Evolutionary conservation across 2,888 invertebrate species (phyloP).

Genomic region (Flabesymbios commensalis): DNA sequence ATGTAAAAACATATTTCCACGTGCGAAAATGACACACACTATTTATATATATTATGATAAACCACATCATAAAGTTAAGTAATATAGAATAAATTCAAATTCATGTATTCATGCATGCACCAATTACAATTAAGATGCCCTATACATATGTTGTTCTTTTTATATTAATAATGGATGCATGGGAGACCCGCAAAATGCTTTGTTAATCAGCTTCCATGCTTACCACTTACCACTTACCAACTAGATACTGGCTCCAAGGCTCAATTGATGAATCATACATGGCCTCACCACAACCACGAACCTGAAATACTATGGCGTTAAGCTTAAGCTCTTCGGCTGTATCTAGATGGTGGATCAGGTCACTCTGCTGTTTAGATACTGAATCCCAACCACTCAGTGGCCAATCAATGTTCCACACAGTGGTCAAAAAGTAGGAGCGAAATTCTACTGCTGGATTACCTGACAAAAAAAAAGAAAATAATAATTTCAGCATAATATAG

Average conservation of each 20-base stretch:
- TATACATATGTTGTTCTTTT: no score
- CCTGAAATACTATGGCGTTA: conserved; percentile 39
- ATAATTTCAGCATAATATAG: background rate
- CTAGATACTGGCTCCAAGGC: conserved; percentile 52
- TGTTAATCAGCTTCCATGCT: no score
- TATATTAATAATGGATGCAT: no score
- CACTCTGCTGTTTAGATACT: conserved; percentile 34
- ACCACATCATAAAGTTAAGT: no score
- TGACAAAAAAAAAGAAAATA: background rate
- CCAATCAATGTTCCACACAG: conserved; percentile 56
- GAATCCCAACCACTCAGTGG: conserved; percentile 40
- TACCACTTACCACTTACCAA: no score
- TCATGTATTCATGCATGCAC: no score
- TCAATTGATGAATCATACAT: conserved; percentile 47
- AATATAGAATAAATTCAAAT: no score
- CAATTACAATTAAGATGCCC: no score
- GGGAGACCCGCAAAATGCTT: no score
- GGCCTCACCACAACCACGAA: conserved; percentile 48
- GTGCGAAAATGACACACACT: no score
- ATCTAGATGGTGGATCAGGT: conserved; percentile 32
- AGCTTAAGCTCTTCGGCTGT: conserved; percentile 41
- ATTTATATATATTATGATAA: no score
- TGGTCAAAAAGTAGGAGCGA: conserved; percentile 52
- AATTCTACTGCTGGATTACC: conserved; percentile 42
- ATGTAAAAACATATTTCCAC: no score